A percentile compares a stretch with the other conserved stretches of the same genome.
phyloP scores from a whole-genome alignment of 2,888 invertebrate species.

The Limenitis arthemis region DNA sequence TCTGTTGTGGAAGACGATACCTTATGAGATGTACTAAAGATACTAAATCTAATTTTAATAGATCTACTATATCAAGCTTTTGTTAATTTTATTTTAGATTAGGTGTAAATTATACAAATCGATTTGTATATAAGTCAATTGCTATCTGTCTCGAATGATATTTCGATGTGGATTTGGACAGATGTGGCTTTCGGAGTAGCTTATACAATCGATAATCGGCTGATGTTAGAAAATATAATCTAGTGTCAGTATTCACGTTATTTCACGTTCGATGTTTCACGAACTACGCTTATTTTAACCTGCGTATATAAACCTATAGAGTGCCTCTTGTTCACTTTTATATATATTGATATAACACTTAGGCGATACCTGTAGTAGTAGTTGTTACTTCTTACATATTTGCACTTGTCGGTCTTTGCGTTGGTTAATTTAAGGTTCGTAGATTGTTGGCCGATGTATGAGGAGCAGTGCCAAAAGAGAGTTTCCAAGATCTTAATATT shows the following conservation, averaged over 20 bases:
- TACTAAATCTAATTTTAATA: slow-evolving; percentile 54
- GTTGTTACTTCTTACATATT: slow-evolving; percentile 42
- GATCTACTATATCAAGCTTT: slow-evolving; percentile 33
- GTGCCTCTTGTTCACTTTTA: slow-evolving; percentile 74
- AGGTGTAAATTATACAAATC: slow-evolving; percentile 33
- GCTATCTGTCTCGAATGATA: slow-evolving; percentile 16
- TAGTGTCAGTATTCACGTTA: slow-evolving; percentile 42
- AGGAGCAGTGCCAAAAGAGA: slow-evolving; percentile 58
- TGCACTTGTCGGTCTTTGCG: slow-evolving; percentile 38
- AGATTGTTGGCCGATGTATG: slow-evolving; percentile 40
- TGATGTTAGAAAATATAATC: slow-evolving; percentile 37
- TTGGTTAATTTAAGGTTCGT: slow-evolving; percentile 31
- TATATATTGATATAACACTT: slow-evolving; percentile 68
- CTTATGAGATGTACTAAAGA: slow-evolving; percentile 53
- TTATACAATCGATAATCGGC: slow-evolving; percentile 26
- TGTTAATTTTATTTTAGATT: slow-evolving; percentile 39
- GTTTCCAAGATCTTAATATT: background rate
- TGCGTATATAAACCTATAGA: slow-evolving; percentile 70
- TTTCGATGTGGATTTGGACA: slow-evolving; percentile 10
- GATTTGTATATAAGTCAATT: slow-evolving; percentile 21
- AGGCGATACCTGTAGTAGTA: slow-evolving; percentile 50
- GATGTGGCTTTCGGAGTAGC: slow-evolving; percentile 16
- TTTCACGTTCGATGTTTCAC: slow-evolving; percentile 59
- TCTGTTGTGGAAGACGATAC: slow-evolving; percentile 69
- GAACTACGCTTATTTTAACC: slow-evolving; percentile 67